Conservation (phyloP, 2,888 invertebrate genomes). For the Acrobasis repandana region DNA sequence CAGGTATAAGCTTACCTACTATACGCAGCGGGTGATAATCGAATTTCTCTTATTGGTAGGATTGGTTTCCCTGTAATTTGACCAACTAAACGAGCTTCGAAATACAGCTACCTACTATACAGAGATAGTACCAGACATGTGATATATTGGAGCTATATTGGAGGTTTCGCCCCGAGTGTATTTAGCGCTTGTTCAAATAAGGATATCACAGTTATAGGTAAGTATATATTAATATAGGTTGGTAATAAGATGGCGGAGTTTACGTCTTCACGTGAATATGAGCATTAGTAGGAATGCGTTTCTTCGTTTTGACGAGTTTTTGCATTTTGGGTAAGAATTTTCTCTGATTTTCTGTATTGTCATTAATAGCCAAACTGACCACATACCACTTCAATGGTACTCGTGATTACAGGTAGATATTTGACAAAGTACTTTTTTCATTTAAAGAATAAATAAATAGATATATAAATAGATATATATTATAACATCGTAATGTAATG, state of each 20-base stretch:
- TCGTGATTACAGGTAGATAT: no score
- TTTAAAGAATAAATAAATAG: no score
- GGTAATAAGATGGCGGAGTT: background rate
- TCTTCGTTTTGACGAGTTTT: no score
- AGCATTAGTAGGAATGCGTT: background rate
- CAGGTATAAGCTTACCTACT: no score
- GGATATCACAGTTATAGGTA: background rate
- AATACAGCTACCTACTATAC: background rate
- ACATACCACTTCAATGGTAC: no score
- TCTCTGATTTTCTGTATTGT: no score
- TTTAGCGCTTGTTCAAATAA: constrained; percentile 10
- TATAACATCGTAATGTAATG: no score
- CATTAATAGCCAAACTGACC: no score
- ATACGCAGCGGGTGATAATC: no score
- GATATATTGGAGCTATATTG: background rate
- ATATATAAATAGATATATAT: no score
- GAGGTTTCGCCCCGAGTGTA: background rate
- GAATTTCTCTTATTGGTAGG: background rate
- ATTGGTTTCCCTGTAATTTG: background rate
- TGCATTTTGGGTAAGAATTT: no score
- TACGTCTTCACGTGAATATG: background rate
- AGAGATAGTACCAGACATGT: background rate
- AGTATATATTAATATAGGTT: background rate
- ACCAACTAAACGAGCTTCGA: background rate
- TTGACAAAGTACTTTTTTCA: no score